Percentiles rank a stretch among this genome's conserved stretches.
phyloP scores from a whole-genome alignment of 2,113 vertebrate species.

The Mirza zaza region DNA sequence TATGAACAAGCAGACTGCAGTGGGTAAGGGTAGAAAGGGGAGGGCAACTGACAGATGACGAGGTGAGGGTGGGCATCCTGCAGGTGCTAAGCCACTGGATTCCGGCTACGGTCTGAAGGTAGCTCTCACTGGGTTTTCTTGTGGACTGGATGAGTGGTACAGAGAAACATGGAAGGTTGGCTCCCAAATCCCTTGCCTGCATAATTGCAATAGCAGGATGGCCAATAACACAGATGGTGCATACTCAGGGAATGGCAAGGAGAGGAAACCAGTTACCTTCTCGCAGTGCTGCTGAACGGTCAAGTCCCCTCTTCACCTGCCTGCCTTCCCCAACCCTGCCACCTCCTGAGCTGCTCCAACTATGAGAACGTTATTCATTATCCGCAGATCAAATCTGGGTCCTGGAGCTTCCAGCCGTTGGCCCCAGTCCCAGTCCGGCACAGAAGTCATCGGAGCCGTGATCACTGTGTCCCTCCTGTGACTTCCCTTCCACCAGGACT shows the following conservation, averaged over 20 bases:
- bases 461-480: background rate
- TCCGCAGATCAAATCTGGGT: background rate
- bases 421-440: background rate
- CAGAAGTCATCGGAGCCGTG: background rate
- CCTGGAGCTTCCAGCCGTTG: background rate
- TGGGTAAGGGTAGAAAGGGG: background rate
- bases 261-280: too few species aligned
- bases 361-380: too few species aligned
- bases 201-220: background rate
- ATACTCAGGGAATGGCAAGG: too few species aligned
- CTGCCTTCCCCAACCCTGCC: background rate
- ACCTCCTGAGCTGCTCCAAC: background rate
- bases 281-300: background rate
- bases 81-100: background rate
- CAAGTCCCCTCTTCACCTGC: background rate
- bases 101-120: background rate
- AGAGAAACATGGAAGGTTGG: background rate
- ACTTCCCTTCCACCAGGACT: background rate
- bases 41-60: background rate
- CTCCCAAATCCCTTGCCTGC: background rate
- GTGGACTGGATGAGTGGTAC: background rate
- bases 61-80: background rate
- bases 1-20: background rate
- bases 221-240: too few species aligned
- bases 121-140: background rate